Percentiles rank a stretch among this genome's conserved stretches.
Conservation (phyloP, 2,113 vertebrate genomes). For the Strigops habroptila region DNA sequence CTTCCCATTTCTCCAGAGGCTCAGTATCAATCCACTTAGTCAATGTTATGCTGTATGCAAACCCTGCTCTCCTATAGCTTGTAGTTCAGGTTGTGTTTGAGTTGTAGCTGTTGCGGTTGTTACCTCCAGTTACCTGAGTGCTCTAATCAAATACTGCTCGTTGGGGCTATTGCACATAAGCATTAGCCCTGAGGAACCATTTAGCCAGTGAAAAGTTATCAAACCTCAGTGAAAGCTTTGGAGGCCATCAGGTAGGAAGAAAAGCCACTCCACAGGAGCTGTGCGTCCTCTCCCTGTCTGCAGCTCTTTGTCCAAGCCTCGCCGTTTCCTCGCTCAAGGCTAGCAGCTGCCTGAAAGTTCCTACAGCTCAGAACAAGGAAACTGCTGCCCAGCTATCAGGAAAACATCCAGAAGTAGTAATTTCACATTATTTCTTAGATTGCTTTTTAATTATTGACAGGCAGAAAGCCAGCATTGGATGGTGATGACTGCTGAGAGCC, state of each 20-base stretch:
- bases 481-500: neutral
- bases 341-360: neutral
- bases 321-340: rapidly evolving
- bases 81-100: neutral
- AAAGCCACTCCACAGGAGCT: neutral
- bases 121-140: neutral
- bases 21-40: neutral
- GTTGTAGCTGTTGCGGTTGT: neutral
- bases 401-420: slow-evolving; percentile 15
- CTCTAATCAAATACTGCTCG: neutral
- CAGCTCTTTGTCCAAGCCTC: neutral
- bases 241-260: neutral
- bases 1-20: neutral
- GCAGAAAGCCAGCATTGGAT: neutral
- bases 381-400: neutral
- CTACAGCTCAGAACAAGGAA: neutral
- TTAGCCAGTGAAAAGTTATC: neutral
- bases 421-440: slow-evolving; percentile 35
- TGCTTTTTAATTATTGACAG: slow-evolving; percentile 39
- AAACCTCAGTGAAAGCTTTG: neutral
- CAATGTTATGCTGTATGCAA: neutral
- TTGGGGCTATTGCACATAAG: neutral
- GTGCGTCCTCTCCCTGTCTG: neutral
- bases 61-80: neutral
- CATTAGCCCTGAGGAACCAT: neutral